Percentiles rank a stretch among this genome's conserved stretches.
Evolutionary conservation across 2,888 invertebrate genomes (phyloP).

Genomic region (Epinotia ramella): DNA sequence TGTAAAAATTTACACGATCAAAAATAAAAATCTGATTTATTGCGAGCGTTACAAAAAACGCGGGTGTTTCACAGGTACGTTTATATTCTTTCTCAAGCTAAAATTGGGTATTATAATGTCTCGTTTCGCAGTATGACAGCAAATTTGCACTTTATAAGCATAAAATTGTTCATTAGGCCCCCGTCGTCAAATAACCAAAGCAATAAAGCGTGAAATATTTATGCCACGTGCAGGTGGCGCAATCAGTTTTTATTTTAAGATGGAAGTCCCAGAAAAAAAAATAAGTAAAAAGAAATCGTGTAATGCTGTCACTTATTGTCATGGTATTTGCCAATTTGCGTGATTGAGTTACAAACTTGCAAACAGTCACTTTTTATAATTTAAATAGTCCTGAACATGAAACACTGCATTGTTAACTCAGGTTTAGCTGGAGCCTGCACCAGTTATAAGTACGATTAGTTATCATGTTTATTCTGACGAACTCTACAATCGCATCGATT

Average conservation of each 20-base stretch:
- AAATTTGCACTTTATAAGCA: slow-evolving; percentile 84
- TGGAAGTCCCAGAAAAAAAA: neutral
- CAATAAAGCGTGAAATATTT: slow-evolving; percentile 77
- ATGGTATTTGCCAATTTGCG: too few relatives aligned
- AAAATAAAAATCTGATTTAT: slow-evolving; percentile 40
- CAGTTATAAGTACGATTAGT: too few relatives aligned
- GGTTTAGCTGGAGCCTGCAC: too few relatives aligned
- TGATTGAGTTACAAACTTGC: too few relatives aligned
- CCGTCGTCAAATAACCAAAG: slow-evolving; percentile 69
- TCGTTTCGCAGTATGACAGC: slow-evolving; percentile 78
- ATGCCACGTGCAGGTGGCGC: slow-evolving; percentile 59
- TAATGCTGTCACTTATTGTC: neutral
- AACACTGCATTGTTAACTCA: too few relatives aligned
- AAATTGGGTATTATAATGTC: slow-evolving; percentile 81
- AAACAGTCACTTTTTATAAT: too few relatives aligned
- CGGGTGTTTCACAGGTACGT: slow-evolving; percentile 63
- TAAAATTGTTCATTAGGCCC: slow-evolving; percentile 80
- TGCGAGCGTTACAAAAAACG: slow-evolving; percentile 44
- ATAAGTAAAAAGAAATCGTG: neutral
- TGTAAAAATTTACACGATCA: neutral
- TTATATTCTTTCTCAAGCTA: slow-evolving; percentile 78
- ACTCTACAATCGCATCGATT: too few relatives aligned
- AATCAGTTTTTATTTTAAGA: slow-evolving; percentile 27
- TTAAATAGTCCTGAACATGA: too few relatives aligned
- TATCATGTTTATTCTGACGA: too few relatives aligned